A percentile compares a stretch with the other conserved stretches of the same genome.
These are phyloP conservation scores for Ictalurus punctatus DNA, from an alignment of 2,113 vertebrate species.

Conservation along the genomic window DNA sequence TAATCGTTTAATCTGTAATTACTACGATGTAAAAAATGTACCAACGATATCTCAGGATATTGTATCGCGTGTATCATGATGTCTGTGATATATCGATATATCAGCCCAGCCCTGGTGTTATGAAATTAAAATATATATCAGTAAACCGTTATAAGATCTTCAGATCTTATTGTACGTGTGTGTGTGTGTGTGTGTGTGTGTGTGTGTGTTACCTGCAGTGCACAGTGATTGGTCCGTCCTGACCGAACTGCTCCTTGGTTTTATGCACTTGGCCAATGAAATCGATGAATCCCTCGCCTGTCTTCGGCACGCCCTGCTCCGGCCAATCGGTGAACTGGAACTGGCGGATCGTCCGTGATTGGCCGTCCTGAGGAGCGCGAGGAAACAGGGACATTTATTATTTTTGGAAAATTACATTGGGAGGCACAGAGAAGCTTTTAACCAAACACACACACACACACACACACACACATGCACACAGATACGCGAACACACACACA, in stretches of 20 bases:
- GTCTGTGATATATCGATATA: no score
- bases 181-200: background rate
- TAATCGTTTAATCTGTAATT: no score
- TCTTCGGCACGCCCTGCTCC: constrained; percentile 96
- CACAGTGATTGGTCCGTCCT: constrained; percentile 95
- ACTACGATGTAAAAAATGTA: no score
- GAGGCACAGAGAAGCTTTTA: background rate
- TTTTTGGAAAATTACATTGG: constrained; percentile 33
- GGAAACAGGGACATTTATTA: background rate
- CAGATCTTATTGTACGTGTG: background rate
- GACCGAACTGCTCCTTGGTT: constrained; percentile 98
- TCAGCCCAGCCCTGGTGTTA: no score
- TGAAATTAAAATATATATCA: background rate
- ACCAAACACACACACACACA: background rate
- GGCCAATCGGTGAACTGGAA: constrained; percentile 99
- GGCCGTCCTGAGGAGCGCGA: constrained; percentile 80
- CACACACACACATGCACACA: background rate
- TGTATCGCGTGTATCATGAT: no score
- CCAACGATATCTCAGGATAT: no score
- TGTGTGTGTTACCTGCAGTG: constrained; percentile 85
- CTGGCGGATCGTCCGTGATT: constrained; percentile 95
- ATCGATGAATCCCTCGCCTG: constrained; percentile 93
- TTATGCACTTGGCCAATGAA: constrained; percentile 98
- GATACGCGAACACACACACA: constrained; percentile 10
- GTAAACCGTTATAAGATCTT: background rate